Percentiles rank a stretch among this genome's conserved stretches.
Evolutionary conservation across 2,888 invertebrate species (phyloP).

Genomic region (Catonia carolina): DNA sequence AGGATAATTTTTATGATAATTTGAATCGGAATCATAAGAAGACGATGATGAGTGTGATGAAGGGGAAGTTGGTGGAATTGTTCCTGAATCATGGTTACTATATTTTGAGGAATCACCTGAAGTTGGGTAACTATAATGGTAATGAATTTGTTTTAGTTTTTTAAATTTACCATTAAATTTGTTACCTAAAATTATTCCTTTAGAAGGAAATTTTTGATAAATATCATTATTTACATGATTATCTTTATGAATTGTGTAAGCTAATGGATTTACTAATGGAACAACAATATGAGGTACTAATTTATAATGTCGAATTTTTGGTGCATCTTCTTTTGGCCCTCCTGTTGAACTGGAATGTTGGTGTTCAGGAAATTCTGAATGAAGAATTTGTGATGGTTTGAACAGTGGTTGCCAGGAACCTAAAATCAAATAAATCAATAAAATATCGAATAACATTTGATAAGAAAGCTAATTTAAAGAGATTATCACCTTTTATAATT

Average conservation of each 20-base stretch:
- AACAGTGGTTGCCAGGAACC: constrained; percentile 34
- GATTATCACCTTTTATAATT: too few relatives aligned
- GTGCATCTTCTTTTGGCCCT: background rate
- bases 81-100: too few relatives aligned
- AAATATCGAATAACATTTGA: too few relatives aligned
- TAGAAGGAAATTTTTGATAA: too few relatives aligned
- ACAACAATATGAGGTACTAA: background rate
- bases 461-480: too few relatives aligned
- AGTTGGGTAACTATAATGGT: background rate
- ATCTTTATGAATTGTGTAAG: background rate
- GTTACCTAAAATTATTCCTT: background rate
- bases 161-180: background rate
- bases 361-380: constrained; percentile 32
- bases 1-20: too few relatives aligned
- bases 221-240: background rate
- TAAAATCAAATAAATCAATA: constrained; percentile 33
- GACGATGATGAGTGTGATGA: too few relatives aligned
- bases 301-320: background rate
- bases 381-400: constrained; percentile 31
- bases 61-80: too few relatives aligned
- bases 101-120: too few relatives aligned
- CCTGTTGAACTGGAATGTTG: constrained; percentile 11
- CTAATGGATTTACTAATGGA: background rate
- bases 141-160: constrained; percentile 1
- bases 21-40: too few relatives aligned